Evolutionary conservation across 2,888 invertebrate species (phyloP).

Genomic region (Nebria salina): DNA sequence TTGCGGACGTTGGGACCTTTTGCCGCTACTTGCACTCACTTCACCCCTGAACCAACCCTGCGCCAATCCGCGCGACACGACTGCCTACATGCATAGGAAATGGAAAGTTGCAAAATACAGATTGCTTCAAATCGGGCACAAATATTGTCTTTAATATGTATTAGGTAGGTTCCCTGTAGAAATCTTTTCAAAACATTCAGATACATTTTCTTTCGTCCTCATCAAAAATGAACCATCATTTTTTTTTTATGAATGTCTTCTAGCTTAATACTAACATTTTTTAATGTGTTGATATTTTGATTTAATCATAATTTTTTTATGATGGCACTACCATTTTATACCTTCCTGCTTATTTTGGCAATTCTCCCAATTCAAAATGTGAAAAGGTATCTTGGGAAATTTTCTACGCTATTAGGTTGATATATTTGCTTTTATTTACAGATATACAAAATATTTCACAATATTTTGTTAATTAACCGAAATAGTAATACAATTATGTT

Average conservation of each 20-base stretch:
- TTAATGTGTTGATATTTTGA: neutral
- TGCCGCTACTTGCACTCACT: neutral
- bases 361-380: neutral
- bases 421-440: neutral
- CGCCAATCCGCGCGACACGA: neutral
- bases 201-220: neutral
- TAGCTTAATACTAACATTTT: too few relatives aligned
- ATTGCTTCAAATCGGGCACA: neutral
- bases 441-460: too few relatives aligned
- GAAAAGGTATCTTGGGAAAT: neutral
- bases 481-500: too few relatives aligned
- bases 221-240: neutral
- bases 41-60: neutral
- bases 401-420: neutral
- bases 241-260: neutral
- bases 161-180: neutral
- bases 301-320: neutral
- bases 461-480: too few relatives aligned
- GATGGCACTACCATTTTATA: neutral
- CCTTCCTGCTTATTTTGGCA: neutral
- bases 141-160: neutral
- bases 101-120: neutral
- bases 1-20: neutral
- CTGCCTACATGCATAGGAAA: constrained; percentile 8
- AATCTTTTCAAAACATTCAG: neutral